Percentiles rank a stretch among this genome's conserved stretches.
Conservation (phyloP, 2,797 vertebrate species). For the Pipistrellus pipistrellus region DNA sequence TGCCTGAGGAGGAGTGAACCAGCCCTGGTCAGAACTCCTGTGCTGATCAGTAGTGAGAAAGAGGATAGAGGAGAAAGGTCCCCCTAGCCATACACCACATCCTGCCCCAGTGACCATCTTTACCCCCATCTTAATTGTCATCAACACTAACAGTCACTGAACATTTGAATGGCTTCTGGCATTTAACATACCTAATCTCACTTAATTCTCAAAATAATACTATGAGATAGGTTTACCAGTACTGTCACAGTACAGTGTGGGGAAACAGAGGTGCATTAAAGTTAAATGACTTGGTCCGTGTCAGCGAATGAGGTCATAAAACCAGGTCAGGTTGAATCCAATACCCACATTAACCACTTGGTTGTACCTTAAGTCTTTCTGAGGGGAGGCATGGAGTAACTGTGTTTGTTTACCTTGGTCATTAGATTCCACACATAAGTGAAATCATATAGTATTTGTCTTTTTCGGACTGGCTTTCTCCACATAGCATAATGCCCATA, state of each 20-base stretch:
- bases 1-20: background rate
- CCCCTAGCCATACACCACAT: background rate
- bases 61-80: background rate
- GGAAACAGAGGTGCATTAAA: background rate
- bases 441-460: background rate
- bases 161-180: background rate
- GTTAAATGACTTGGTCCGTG: background rate
- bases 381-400: background rate
- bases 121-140: background rate
- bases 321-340: background rate
- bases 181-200: constrained; percentile 9
- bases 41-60: background rate
- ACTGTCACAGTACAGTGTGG: background rate
- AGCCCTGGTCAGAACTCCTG: background rate
- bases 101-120: background rate
- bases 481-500: background rate
- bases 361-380: background rate
- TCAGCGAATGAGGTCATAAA: constrained; percentile 46
- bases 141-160: background rate
- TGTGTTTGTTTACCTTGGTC: background rate
- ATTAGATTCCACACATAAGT: background rate
- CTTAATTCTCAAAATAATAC: background rate
- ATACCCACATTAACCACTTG: background rate
- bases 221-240: background rate
- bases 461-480: background rate